Base-by-base conservation (phyloP, 2,888 invertebrate genomes). In the Oxyscelio sp. region DNA sequence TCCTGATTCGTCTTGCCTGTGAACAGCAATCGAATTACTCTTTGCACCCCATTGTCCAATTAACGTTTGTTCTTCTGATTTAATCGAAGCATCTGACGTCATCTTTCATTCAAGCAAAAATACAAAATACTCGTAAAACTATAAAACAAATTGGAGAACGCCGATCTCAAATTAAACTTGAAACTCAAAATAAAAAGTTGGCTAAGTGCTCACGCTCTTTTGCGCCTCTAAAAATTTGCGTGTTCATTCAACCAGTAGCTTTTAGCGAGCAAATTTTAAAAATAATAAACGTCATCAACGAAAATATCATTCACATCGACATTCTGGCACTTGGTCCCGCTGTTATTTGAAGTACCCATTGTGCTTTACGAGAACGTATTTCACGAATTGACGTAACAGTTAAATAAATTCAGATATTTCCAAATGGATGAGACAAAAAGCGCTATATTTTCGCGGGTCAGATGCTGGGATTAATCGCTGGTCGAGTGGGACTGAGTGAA, bases 1-100 rank as follows among this genome's bases (percentile, higher is more conserved):
- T 98, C 98, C 96, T 98, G 97, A 91, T 96, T 96, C 94, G 97
- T 96, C 96, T 98, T 98, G 95, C 97, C 97, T 96, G 92, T 22
- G 94, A 93, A 86, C 15, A 40, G 15, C 15, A 4, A n/a, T 54
- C 24, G 81, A 75, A n/a, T 27, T 54, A 52, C 50, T 52, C 40
- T n/a, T 17, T 52, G 34, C 9, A 34, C 34, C 34, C 11, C 34
- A 63, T 15, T 13, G 34, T 22, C 15, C 52, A 21, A 21, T 3
- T 63, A 15, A 8, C 4, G 15, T 43, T 43, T 43, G 4, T 43
- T 43, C 17, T 9, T 43, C 43, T n/a, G n/a, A 9, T 43, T 17
- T 34, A 34, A 50, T 50, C 63, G 50, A n/a, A 50, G 8, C 63
- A 50, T 34, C 50, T 45, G 63, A 61, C 19, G 13, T 9, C 9